Percentiles rank a stretch among this genome's conserved stretches.
phyloP scores from a whole-genome alignment of 1,140 invertebrate species.

The Caenorhabditis brenneri region DNA sequence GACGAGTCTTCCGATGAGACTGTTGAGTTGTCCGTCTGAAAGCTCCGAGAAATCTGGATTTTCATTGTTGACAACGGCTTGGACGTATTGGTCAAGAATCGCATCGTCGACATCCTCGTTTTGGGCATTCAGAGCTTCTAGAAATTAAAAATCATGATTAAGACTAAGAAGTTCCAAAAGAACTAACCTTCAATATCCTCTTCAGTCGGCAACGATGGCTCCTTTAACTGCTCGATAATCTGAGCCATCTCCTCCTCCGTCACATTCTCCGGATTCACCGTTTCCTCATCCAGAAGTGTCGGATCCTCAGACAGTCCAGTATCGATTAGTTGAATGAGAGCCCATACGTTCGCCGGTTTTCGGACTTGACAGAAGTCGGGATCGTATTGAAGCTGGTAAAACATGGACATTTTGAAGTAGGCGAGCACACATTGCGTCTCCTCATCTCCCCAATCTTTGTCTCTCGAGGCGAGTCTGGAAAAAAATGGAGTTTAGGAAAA shows the following conservation, averaged over 20 bases:
- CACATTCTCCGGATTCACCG: background rate
- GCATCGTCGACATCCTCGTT: slow-evolving; percentile 51
- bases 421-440: slow-evolving; percentile 57
- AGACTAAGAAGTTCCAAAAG: background rate
- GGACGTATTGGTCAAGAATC: slow-evolving; percentile 58
- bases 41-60: slow-evolving; percentile 47
- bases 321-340: slow-evolving; percentile 54
- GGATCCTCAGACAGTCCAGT: slow-evolving; percentile 49
- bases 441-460: slow-evolving; percentile 53
- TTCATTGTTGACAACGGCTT: slow-evolving; percentile 51
- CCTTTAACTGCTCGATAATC: slow-evolving; percentile 42
- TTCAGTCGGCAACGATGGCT: slow-evolving; percentile 40
- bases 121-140: slow-evolving; percentile 21
- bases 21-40: slow-evolving; percentile 45
- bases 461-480: slow-evolving; percentile 44
- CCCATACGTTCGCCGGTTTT: slow-evolving; percentile 54
- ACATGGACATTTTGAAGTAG: slow-evolving; percentile 60
- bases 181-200: slow-evolving; percentile 12
- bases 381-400: slow-evolving; percentile 58
- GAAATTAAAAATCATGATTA: background rate
- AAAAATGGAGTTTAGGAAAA: background rate
- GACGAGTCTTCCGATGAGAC: slow-evolving; percentile 36
- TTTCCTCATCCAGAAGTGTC: slow-evolving; percentile 9
- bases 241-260: slow-evolving; percentile 44
- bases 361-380: slow-evolving; percentile 58